These are phyloP conservation scores for Papilio dardanus DNA, from an alignment of 1,140 invertebrate species.

Conservation along the genomic window DNA sequence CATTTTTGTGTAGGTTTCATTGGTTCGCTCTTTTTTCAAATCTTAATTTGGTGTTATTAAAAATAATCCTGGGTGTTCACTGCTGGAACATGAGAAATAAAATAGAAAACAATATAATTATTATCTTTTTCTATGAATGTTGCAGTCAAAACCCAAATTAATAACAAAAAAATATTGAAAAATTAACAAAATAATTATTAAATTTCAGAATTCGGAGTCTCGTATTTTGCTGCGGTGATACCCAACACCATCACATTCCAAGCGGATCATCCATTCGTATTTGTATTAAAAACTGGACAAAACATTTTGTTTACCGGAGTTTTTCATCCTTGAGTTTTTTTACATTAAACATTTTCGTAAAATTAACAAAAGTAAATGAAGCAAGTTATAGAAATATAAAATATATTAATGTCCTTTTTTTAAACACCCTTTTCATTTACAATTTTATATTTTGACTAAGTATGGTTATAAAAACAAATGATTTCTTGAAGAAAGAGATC, in stretches of 20 bases:
- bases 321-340: conserved; percentile 36
- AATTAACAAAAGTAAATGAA: background rate
- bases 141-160: background rate
- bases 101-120: too few species aligned
- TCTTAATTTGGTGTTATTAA: background rate
- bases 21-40: background rate
- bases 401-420: background rate
- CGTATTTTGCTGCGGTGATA: conserved; percentile 35
- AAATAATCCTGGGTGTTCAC: too few species aligned
- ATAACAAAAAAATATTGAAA: background rate
- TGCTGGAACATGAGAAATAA: too few species aligned
- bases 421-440: too few species aligned
- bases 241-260: conserved; percentile 25
- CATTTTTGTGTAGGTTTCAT: background rate
- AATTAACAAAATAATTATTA: background rate
- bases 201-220: conserved; percentile 44
- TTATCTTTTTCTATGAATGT: background rate
- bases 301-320: conserved; percentile 42
- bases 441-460: background rate
- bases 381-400: background rate
- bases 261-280: conserved; percentile 47
- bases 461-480: background rate
- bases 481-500: background rate
- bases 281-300: conserved; percentile 38
- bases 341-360: background rate